Conservation (phyloP, 2,797 vertebrate species). For the Geotrypetes seraphini region DNA sequence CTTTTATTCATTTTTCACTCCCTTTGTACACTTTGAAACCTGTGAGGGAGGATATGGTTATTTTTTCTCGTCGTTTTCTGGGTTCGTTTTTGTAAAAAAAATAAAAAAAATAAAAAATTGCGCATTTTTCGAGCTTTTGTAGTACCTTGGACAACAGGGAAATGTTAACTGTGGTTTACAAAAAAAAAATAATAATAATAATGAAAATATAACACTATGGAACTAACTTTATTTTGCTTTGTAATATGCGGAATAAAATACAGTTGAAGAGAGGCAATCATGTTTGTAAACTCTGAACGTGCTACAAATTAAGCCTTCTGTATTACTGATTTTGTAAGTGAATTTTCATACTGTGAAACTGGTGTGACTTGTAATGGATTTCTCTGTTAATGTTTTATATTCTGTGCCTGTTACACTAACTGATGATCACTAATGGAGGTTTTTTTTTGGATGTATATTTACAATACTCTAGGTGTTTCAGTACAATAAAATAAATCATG, state of each 20-base stretch:
- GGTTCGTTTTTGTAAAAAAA: constrained; percentile 17
- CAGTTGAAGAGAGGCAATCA: constrained; percentile 18
- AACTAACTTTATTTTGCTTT: constrained; percentile 45
- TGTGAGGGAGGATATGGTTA: constrained; percentile 7
- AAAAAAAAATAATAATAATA: constrained; percentile 11
- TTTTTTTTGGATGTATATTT: constrained; percentile 43
- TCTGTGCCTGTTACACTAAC: constrained; percentile 53
- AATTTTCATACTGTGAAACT: constrained; percentile 23
- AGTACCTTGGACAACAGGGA: constrained; percentile 38
- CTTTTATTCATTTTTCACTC: too few relatives aligned
- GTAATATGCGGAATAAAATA: constrained; percentile 17
- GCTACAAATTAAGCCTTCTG: constrained; percentile 23
- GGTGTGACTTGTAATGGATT: constrained; percentile 41
- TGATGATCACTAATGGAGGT: constrained; percentile 53
- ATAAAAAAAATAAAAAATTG: constrained; percentile 40
- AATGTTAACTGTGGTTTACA: constrained; percentile 30
- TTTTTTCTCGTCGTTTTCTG: constrained; percentile 23
- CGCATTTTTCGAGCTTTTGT: constrained; percentile 45
- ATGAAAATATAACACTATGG: constrained; percentile 35
- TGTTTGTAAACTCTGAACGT: constrained; percentile 5
- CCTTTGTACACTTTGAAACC: neutral
- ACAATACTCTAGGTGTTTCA: constrained; percentile 66
- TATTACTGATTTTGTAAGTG: constrained; percentile 29
- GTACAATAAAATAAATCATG: constrained; percentile 64
- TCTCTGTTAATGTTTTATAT: constrained; percentile 34